A percentile compares a stretch with the other conserved stretches of the same genome.
These are phyloP conservation scores for Eubucco bourcierii DNA, from an alignment of 2,113 vertebrate species.

Conservation along the genomic window DNA sequence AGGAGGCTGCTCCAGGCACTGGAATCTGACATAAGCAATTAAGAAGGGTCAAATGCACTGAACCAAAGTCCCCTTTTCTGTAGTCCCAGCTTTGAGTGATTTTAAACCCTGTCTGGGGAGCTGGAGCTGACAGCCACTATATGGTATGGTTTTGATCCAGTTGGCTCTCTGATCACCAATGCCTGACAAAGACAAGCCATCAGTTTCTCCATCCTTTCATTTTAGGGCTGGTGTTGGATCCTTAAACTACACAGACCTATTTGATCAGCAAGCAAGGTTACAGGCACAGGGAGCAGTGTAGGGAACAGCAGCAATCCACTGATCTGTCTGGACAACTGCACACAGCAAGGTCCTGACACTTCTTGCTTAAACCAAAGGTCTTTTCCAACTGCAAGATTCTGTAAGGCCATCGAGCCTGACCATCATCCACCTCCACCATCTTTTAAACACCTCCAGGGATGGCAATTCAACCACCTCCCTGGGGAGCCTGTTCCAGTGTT, in stretches of 20 bases:
- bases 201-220: not conserved
- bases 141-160: not conserved
- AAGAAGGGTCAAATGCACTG: not conserved
- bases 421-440: too few relatives aligned
- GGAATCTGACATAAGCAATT: not conserved
- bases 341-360: not conserved
- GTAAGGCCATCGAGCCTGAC: too few relatives aligned
- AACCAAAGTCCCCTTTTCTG: not conserved
- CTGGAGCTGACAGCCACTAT: not conserved
- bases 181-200: not conserved
- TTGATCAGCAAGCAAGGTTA: not conserved
- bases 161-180: not conserved
- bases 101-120: not conserved
- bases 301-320: not conserved
- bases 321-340: not conserved
- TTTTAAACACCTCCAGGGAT: too few relatives aligned
- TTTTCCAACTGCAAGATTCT: too few relatives aligned
- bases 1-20: not conserved
- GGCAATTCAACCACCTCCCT: too few relatives aligned
- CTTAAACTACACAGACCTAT: not conserved
- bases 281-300: not conserved
- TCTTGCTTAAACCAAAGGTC: not conserved
- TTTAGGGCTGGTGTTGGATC: not conserved
- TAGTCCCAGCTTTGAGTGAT: not conserved
- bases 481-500: too few relatives aligned